phyloP scores from a whole-genome alignment of 2,888 invertebrate species.

The Ptychoptera contaminata region DNA sequence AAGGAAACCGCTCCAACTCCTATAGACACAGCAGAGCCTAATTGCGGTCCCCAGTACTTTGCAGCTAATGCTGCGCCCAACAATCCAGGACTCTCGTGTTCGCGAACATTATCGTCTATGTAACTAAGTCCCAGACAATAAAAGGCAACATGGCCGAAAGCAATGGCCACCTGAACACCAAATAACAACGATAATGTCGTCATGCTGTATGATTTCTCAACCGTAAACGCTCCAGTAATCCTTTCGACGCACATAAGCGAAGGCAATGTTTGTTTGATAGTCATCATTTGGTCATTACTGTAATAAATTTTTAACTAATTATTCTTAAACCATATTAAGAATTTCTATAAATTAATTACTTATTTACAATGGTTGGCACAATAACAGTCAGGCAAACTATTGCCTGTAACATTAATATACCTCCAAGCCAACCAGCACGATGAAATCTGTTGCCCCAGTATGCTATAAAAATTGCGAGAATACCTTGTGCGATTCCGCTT shows the following conservation, averaged over 20 bases:
- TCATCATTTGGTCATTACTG: slow-evolving; percentile 2
- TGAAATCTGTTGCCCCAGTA: slow-evolving; percentile 43
- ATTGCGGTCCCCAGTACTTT: slow-evolving; percentile 25
- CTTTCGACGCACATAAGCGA: slow-evolving; percentile 12
- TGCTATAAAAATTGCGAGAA: slow-evolving; percentile 36
- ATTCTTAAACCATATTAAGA: too few relatives aligned
- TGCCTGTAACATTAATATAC: slow-evolving; percentile 36
- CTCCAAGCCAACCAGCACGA: slow-evolving; percentile 41
- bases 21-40: slow-evolving; percentile 26
- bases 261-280: slow-evolving; percentile 6
- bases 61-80: slow-evolving; percentile 27
- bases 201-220: slow-evolving; percentile 16
- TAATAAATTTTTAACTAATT: not conserved
- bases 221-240: slow-evolving; percentile 5
- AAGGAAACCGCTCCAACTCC: slow-evolving; percentile 18
- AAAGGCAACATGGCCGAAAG: slow-evolving; percentile 34
- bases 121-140: slow-evolving; percentile 41
- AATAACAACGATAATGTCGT: slow-evolving; percentile 32
- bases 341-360: slow-evolving; percentile 20
- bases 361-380: slow-evolving; percentile 38
- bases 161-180: slow-evolving; percentile 32
- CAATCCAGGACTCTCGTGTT: slow-evolving; percentile 33
- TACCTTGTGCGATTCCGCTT: slow-evolving; percentile 37
- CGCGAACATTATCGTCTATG: slow-evolving; percentile 42
- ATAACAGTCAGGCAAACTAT: slow-evolving; percentile 33